These are phyloP conservation scores for Pagetopsis macropterus DNA, from an alignment of 2,797 vertebrate species.

Conservation along the genomic window DNA sequence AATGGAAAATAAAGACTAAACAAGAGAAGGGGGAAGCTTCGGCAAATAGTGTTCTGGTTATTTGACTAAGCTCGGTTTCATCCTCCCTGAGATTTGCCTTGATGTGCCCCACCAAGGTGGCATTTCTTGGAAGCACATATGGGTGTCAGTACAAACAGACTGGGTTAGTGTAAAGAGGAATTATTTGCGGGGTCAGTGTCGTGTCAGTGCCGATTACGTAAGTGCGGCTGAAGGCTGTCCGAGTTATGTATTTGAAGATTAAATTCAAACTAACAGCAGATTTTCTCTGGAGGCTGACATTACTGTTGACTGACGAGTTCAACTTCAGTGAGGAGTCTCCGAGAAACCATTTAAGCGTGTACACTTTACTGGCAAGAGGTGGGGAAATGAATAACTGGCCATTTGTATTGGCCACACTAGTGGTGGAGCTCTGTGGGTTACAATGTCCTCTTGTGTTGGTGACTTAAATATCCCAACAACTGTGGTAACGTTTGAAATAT, in stretches of 20 bases:
- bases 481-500: too few species aligned
- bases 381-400: too few species aligned
- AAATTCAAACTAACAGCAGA: constrained; percentile 1
- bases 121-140: constrained; percentile 13
- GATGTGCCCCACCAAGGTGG: neutral
- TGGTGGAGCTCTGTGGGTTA: too few species aligned
- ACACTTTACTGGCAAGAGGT: too few species aligned
- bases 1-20: constrained; percentile 23
- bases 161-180: neutral
- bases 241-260: neutral
- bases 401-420: too few species aligned
- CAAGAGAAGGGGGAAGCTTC: neutral
- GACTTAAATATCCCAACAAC: neutral
- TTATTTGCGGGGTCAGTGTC: constrained; percentile 16
- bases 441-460: too few species aligned
- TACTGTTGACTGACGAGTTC: too few species aligned
- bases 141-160: constrained; percentile 32
- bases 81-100: neutral
- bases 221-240: neutral
- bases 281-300: neutral
- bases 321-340: too few species aligned
- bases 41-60: neutral
- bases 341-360: too few species aligned
- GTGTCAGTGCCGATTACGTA: neutral
- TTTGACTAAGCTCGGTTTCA: neutral